A percentile compares a stretch with the other conserved stretches of the same genome.
Conservation (phyloP, 2,113 vertebrate genomes). For the Dendropsophus ebraccatus region DNA sequence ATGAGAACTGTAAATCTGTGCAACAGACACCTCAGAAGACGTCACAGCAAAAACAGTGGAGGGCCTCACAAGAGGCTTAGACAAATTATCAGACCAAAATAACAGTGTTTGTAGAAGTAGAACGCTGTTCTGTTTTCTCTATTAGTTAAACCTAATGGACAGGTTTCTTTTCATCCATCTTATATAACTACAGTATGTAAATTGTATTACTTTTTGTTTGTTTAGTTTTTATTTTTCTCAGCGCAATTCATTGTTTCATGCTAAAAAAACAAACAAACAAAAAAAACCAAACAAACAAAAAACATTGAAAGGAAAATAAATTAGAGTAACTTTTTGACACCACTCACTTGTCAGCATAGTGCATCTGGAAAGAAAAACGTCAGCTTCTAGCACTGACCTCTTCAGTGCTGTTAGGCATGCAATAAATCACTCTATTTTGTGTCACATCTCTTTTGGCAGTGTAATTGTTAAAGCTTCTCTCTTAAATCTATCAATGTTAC, state of each 20-base stretch:
- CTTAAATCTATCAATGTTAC: conserved; percentile 46
- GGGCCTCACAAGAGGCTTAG: too few relatives aligned
- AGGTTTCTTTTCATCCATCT: too few relatives aligned
- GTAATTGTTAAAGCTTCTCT: conserved; percentile 46
- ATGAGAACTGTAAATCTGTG: too few relatives aligned
- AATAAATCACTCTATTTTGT: conserved; percentile 52
- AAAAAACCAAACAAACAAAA: too few relatives aligned
- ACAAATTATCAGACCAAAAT: too few relatives aligned
- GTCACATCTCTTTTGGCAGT: conserved; percentile 42
- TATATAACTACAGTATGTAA: too few relatives aligned
- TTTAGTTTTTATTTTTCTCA: too few relatives aligned
- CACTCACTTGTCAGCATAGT: neutral
- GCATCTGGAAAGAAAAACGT: conserved; percentile 13
- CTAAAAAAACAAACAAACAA: neutral
- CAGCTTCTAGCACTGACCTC: conserved; percentile 42
- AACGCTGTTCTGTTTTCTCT: too few relatives aligned
- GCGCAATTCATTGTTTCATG: neutral
- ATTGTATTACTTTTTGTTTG: neutral
- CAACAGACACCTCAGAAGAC: too few relatives aligned
- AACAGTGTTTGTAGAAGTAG: too few relatives aligned
- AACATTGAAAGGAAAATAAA: conserved; percentile 6
- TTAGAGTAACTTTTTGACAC: conserved; percentile 3
- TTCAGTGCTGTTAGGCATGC: conserved; percentile 21
- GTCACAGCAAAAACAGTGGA: too few relatives aligned
- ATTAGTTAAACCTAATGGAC: too few relatives aligned